These are phyloP conservation scores for Lumbricus terrestris DNA, from an alignment of 2,888 invertebrate species.

Conservation along the genomic window DNA sequence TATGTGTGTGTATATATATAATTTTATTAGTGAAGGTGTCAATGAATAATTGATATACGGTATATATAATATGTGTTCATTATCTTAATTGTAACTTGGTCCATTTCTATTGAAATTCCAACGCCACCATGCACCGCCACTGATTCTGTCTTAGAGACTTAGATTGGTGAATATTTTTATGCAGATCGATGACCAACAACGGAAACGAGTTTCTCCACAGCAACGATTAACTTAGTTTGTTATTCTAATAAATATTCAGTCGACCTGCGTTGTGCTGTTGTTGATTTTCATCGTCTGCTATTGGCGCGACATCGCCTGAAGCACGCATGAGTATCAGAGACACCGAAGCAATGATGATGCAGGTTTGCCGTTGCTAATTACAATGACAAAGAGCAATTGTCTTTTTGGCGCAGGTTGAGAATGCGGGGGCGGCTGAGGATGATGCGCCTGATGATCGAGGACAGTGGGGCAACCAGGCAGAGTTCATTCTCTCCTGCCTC, in stretches of 20 bases:
- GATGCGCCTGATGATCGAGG: neutral
- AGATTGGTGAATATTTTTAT: neutral
- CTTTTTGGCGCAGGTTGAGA: neutral
- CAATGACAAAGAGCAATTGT: neutral
- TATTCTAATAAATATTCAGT: too few species aligned
- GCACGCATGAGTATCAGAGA: too few species aligned
- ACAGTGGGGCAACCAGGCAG: conserved; percentile 22
- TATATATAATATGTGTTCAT: neutral
- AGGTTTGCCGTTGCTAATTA: too few species aligned
- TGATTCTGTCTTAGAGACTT: neutral
- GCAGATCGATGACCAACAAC: neutral
- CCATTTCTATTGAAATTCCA: neutral
- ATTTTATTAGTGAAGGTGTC: neutral
- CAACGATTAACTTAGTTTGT: too few species aligned
- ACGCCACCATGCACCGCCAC: too few species aligned
- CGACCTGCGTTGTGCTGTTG: too few species aligned
- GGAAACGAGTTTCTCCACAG: neutral
- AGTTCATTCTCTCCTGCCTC: conserved; percentile 32
- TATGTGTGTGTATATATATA: neutral
- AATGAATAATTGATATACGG: neutral
- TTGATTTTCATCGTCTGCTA: too few species aligned
- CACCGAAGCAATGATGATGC: too few species aligned
- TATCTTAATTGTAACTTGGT: neutral
- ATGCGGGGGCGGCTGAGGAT: too few species aligned
- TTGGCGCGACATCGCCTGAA: too few species aligned